A percentile compares a stretch with the other conserved stretches of the same genome.
phyloP scores from a whole-genome alignment of 2,888 invertebrate species.

The Chaetoderma sp. region DNA sequence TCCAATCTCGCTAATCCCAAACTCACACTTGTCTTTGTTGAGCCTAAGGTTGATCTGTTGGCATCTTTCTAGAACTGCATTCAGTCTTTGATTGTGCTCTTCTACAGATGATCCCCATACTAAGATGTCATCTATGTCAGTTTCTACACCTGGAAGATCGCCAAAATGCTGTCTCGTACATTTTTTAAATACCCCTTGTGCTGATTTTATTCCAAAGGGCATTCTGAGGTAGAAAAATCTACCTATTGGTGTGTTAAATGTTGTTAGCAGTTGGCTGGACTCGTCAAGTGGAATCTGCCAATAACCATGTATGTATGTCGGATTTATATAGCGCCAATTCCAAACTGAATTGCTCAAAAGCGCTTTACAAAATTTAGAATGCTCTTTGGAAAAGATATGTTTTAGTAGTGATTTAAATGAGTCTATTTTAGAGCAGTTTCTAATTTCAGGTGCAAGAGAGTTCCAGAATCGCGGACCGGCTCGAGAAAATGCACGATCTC shows the following conservation, averaged over 20 bases:
- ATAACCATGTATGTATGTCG: no score
- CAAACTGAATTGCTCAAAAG: no score
- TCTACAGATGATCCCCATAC: slow-evolving; percentile 5
- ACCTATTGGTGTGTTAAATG: slow-evolving; percentile 23
- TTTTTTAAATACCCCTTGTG: slow-evolving; percentile 24
- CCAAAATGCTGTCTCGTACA: not conserved
- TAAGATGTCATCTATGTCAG: slow-evolving; percentile 18
- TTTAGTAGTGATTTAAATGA: no score
- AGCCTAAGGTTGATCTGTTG: not conserved
- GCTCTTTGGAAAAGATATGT: no score
- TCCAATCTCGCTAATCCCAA: not conserved
- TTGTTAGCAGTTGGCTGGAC: not conserved
- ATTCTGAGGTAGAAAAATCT: slow-evolving; percentile 11
- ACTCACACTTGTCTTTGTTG: not conserved
- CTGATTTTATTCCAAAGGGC: slow-evolving; percentile 25
- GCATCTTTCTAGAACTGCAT: not conserved
- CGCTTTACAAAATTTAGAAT: no score
- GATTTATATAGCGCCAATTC: no score
- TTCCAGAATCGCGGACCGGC: no score
- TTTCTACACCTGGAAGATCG: slow-evolving; percentile 12
- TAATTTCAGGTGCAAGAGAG: no score
- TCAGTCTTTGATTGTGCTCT: slow-evolving; percentile 9
- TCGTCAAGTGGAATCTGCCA: not conserved
- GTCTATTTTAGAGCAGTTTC: no score
- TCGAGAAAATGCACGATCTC: no score